Evolutionary conservation across 1,140 invertebrate genomes (phyloP).

Genomic region (Ptiloglossa arizonensis): DNA sequence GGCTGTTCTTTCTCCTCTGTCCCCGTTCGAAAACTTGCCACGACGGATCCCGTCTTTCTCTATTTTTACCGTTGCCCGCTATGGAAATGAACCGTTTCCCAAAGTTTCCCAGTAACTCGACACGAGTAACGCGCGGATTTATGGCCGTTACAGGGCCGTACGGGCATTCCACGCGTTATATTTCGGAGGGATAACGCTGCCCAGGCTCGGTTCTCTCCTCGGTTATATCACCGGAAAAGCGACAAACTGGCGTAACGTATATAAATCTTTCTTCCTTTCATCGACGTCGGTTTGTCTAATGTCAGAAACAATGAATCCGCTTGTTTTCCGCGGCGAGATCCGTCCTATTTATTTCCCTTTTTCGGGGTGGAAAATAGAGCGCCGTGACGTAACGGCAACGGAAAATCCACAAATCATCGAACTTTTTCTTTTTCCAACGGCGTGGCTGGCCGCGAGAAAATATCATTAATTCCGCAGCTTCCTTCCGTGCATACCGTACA

Average conservation of each 20-base stretch:
- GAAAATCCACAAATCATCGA: background rate
- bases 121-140: conserved; percentile 35
- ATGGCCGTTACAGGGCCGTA: too few relatives aligned
- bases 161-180: conserved; percentile 9
- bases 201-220: background rate
- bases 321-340: background rate
- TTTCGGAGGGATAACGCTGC: conserved; percentile 7
- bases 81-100: conserved; percentile 46
- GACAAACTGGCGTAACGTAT: background rate
- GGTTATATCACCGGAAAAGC: background rate
- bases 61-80: conserved; percentile 5
- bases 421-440: background rate
- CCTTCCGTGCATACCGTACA: background rate
- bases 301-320: background rate
- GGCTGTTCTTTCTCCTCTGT: conserved; percentile 17
- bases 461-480: background rate
- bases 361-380: background rate
- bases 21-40: background rate
- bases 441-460: background rate
- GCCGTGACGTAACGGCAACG: background rate
- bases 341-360: background rate
- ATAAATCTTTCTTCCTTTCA: background rate
- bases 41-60: background rate
- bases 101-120: conserved; percentile 20
- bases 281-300: background rate